Base-by-base conservation (phyloP, 2,113 vertebrate species). In the Megaceryle torquata region DNA sequence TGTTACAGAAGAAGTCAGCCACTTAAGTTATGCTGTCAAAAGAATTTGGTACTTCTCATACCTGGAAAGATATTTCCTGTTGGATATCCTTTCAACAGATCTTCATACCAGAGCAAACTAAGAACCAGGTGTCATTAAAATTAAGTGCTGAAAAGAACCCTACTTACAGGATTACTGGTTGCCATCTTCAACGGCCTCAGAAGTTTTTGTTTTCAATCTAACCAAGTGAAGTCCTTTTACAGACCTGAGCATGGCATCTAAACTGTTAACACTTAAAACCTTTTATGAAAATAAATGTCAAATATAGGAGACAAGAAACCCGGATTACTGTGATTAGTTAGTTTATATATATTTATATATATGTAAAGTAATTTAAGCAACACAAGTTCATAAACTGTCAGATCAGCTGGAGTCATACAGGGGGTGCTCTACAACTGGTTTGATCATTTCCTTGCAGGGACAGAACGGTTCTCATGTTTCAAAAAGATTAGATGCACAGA, bases 401-500 rank as follows among this genome's bases (percentile, higher is more conserved):
- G 94, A 95, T 93, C 83, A 90, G 86, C 21, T 92, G 82, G 54
- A 88, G 76, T n/a, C 72, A 28, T 46, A 77, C 56, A 82, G 61
- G 0, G 0, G 37, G 53, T 63, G 77, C 92, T 92, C 78, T 87
- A 68, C 54, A 83, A 88, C 57, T 12, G 64, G 51, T 64, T 54
- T 78, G 68, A 94, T 81, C 78, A 33, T 83, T 95, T 95, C 77
- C 78, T 89, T 88, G 91, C 72, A 85, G 88, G 86, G 78, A 88
- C 65, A 93, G 96, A 97, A 50, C 25, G 75, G 63, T 33, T 94
- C 79, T 91, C 4, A 13, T 88, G 77, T 91, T 93, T 92, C 96
- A 75, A 90, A 93, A 95, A 96, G 92, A 97, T 89, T 3, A 96
- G 93, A 92, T 90, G 91, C 54, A 92, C 39, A 93, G 95, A 97